Percentiles rank a stretch among this genome's conserved stretches.
Conservation (phyloP, 1,140 invertebrate genomes). For the Lepeophtheirus salmonis region DNA sequence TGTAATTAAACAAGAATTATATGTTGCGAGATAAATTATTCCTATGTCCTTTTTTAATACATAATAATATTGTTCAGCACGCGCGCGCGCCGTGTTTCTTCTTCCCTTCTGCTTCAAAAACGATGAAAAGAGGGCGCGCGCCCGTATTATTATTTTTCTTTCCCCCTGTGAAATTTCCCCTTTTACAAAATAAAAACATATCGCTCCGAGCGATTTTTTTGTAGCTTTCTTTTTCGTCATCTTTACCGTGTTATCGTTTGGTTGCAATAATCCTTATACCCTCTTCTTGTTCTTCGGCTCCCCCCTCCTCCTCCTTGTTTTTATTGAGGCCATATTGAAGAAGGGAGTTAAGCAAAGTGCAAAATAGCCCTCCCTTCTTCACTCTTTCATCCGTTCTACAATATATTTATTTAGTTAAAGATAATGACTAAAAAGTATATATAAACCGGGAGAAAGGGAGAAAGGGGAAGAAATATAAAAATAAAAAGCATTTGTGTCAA, state of each 20-base stretch:
- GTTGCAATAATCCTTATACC: not conserved
- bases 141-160: not conserved
- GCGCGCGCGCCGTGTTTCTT: not conserved
- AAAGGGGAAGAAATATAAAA: not conserved
- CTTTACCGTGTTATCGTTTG: not conserved
- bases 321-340: not conserved
- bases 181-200: no score
- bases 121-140: not conserved
- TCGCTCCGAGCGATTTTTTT: not conserved
- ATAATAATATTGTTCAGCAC: not conserved
- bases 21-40: no score
- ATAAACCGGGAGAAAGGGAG: not conserved
- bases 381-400: not conserved
- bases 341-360: no score
- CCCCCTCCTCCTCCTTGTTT: not conserved
- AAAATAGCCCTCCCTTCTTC: no score
- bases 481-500: not conserved
- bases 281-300: not conserved
- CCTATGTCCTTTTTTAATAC: no score
- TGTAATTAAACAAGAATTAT: no score
- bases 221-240: not conserved
- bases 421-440: no score
- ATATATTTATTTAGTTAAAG: no score
- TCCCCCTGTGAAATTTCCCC: not conserved
- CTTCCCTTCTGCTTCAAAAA: not conserved